These are phyloP conservation scores for Phalacrocorax brasilianus DNA, from an alignment of 2,113 vertebrate genomes.

Conservation along the genomic window DNA sequence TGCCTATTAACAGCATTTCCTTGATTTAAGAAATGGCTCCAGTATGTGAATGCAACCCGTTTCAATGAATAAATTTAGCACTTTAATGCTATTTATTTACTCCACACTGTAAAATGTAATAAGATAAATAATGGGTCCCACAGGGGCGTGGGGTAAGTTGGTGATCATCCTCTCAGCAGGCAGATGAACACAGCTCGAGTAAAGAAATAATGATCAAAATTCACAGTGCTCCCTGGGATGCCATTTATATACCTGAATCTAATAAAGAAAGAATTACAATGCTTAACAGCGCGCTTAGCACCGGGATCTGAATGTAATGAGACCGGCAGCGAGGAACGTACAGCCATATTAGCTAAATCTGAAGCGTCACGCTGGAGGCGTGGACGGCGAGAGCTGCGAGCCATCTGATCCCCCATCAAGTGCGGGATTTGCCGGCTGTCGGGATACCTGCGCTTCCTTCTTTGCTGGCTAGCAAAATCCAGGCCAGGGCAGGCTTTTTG, in stretches of 20 bases:
- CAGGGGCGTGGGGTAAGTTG: slow-evolving; percentile 25
- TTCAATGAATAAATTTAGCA: slow-evolving; percentile 67
- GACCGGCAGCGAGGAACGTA: background rate
- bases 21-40: slow-evolving; percentile 57
- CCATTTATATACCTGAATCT: slow-evolving; percentile 62
- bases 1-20: slow-evolving; percentile 41
- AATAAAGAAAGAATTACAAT: slow-evolving; percentile 65
- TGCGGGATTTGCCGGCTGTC: background rate
- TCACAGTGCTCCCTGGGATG: slow-evolving; percentile 54
- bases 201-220: slow-evolving; percentile 73
- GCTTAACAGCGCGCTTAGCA: slow-evolving; percentile 22
- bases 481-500: background rate
- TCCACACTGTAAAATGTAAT: slow-evolving; percentile 62
- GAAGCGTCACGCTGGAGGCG: background rate
- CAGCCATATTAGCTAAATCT: background rate
- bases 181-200: slow-evolving; percentile 48
- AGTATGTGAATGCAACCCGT: slow-evolving; percentile 16
- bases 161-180: slow-evolving; percentile 75
- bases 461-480: background rate
- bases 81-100: slow-evolving; percentile 76
- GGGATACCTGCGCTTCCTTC: background rate
- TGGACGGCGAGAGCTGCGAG: background rate
- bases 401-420: rapidly evolving
- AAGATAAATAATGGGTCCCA: slow-evolving; percentile 72
- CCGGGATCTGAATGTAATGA: slow-evolving; percentile 12